phyloP scores from a whole-genome alignment of 2,113 vertebrate species.

The Dipodomys stephensi region DNA sequence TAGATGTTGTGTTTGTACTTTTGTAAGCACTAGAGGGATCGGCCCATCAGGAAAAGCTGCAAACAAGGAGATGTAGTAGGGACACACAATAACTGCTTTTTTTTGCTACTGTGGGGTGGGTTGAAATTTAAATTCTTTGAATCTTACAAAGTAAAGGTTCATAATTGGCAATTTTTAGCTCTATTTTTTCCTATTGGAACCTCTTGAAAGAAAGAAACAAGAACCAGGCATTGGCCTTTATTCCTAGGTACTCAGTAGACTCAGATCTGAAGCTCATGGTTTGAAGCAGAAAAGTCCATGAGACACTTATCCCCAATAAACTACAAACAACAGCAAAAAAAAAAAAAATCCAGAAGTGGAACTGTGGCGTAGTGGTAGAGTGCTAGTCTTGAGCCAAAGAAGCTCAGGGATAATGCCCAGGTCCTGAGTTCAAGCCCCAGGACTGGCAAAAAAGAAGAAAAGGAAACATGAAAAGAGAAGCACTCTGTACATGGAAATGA shows the following conservation, averaged over 20 bases:
- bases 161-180: constrained; percentile 1
- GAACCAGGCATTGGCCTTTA: no score
- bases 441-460: background rate
- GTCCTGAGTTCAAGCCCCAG: no score
- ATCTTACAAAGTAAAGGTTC: background rate
- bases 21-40: background rate
- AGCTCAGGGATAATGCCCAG: no score
- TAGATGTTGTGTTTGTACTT: background rate
- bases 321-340: no score
- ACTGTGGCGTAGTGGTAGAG: no score
- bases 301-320: no score
- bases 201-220: background rate
- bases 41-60: background rate
- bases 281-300: no score
- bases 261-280: no score
- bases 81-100: background rate
- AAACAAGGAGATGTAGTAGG: background rate
- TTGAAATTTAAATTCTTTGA: constrained; percentile 22
- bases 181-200: background rate
- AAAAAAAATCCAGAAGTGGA: no score
- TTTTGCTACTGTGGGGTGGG: background rate
- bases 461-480: background rate
- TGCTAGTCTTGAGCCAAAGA: no score
- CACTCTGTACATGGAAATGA: constrained; percentile 14
- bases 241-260: no score